phyloP scores from a whole-genome alignment of 2,888 invertebrate genomes.

The Zaprionus lineosus region DNA sequence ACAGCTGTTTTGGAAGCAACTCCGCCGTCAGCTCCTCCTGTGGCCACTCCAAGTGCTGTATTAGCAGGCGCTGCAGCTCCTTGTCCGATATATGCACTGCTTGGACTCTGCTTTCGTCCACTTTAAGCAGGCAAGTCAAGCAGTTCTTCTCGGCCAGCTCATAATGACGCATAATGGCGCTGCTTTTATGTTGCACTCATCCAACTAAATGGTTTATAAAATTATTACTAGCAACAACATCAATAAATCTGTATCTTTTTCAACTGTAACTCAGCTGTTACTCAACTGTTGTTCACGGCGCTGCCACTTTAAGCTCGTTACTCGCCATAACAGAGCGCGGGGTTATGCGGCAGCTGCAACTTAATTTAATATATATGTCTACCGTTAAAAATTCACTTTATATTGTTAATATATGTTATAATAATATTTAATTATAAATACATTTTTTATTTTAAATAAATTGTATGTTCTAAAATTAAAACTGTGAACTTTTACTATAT shows the following conservation, averaged over 20 bases:
- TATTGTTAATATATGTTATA: no score
- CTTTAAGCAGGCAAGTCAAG: constrained; percentile 67
- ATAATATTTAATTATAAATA: no score
- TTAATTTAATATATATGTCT: no score
- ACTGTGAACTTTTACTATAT: no score
- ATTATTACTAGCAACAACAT: constrained; percentile 3
- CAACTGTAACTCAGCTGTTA: constrained; percentile 14
- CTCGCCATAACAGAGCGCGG: background rate
- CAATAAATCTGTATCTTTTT: background rate
- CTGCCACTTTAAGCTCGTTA: constrained; percentile 19
- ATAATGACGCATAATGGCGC: constrained; percentile 34
- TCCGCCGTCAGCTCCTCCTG: constrained; percentile 11
- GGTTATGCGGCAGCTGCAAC: constrained; percentile 9
- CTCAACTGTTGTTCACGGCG: constrained; percentile 20
- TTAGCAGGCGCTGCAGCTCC: constrained; percentile 47
- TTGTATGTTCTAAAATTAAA: no score
- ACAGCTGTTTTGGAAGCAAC: constrained; percentile 59
- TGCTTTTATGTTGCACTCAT: constrained; percentile 39
- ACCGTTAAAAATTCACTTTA: no score
- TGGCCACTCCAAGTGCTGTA: constrained; percentile 43
- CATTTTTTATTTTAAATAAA: no score
- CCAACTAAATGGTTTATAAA: background rate
- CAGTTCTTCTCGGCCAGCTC: constrained; percentile 50
- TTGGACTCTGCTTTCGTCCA: constrained; percentile 19
- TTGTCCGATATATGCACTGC: constrained; percentile 22